A percentile compares a stretch with the other conserved stretches of the same genome.
Conservation (phyloP, 2,797 vertebrate genomes). For the Cichlasoma orientale region DNA sequence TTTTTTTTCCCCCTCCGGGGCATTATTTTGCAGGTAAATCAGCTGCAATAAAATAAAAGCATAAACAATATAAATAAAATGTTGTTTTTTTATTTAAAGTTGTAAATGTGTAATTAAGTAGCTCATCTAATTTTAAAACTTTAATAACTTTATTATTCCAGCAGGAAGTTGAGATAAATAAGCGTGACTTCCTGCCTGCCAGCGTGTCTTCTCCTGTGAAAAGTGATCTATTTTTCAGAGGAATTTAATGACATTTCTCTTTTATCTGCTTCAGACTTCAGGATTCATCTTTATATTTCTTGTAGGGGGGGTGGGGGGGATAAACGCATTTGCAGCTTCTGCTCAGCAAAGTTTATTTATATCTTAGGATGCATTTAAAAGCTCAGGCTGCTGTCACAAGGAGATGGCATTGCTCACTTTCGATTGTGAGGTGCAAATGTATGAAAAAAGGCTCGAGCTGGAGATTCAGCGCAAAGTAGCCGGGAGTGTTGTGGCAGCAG, state of each 20-base stretch:
- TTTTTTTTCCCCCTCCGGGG: fast-evolving
- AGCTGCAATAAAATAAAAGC: neutral
- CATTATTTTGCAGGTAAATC: neutral
- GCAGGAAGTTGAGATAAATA: constrained; percentile 38
- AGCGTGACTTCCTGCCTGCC: constrained; percentile 30
- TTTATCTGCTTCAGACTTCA: constrained; percentile 50
- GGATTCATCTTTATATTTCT: constrained; percentile 51
- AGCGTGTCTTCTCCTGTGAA: constrained; percentile 51
- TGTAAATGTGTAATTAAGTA: neutral
- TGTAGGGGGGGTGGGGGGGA: constrained; percentile 14
- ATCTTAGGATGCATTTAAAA: constrained; percentile 74
- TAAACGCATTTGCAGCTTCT: constrained; percentile 78
- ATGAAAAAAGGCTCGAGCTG: constrained; percentile 76
- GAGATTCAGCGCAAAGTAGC: constrained; percentile 71
- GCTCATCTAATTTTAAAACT: constrained; percentile 2
- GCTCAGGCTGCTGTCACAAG: constrained; percentile 66
- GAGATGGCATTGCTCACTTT: constrained; percentile 73
- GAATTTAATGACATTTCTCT: constrained; percentile 73
- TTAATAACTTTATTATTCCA: constrained; percentile 33
- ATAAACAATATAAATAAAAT: neutral
- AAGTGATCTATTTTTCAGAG: constrained; percentile 68
- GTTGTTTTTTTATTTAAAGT: neutral
- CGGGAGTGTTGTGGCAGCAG: constrained; percentile 71
- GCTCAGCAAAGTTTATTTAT: constrained; percentile 79
- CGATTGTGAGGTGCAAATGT: constrained; percentile 83